Evolutionary conservation across 2,113 vertebrate genomes (phyloP).

Genomic region (Cepphus grylle): DNA sequence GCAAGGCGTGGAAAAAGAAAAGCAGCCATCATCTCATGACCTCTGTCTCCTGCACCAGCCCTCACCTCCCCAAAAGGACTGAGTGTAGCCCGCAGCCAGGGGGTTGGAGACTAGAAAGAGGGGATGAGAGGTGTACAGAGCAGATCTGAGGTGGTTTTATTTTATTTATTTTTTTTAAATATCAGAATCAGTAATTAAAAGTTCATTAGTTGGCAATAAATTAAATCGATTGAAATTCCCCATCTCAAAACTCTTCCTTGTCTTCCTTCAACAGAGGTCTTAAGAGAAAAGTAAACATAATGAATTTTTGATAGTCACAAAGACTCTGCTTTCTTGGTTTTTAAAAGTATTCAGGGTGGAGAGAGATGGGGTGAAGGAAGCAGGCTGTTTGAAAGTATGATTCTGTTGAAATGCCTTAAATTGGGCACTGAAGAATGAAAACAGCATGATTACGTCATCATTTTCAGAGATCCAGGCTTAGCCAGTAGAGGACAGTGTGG

Average conservation of each 20-base stretch:
- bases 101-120: not conserved
- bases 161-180: not conserved
- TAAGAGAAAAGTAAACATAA: not conserved
- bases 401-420: not conserved
- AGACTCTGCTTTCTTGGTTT: not conserved
- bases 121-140: not conserved
- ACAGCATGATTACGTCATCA: not conserved
- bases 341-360: not conserved
- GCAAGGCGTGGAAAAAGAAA: not conserved
- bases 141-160: not conserved
- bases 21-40: not conserved
- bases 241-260: not conserved
- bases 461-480: not conserved
- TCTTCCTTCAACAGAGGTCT: not conserved
- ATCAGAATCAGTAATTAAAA: not conserved
- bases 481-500: constrained; percentile 20
- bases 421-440: not conserved
- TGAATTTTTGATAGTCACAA: not conserved
- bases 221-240: not conserved
- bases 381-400: not conserved
- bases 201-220: not conserved
- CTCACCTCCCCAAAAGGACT: not conserved
- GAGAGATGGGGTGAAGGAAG: not conserved
- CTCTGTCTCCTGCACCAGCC: not conserved
- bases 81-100: not conserved